phyloP scores from a whole-genome alignment of 2,888 invertebrate genomes.

The Drosophila subquinaria region DNA sequence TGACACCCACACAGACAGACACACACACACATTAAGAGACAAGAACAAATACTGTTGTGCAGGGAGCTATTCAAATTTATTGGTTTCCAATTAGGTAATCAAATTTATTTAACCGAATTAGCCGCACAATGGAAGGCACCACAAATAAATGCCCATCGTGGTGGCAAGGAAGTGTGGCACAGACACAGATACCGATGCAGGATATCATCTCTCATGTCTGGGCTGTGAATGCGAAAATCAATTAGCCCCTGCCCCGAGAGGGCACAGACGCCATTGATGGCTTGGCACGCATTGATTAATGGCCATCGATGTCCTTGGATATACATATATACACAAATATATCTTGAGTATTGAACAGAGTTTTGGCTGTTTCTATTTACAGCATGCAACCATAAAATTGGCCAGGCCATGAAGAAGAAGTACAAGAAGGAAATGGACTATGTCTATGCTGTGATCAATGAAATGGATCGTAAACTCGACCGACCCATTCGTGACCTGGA shows the following conservation, averaged over 20 bases:
- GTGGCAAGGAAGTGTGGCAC: slow-evolving; percentile 9
- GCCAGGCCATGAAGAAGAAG: slow-evolving; percentile 94
- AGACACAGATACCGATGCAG: slow-evolving; percentile 21
- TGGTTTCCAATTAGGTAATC: slow-evolving; percentile 78
- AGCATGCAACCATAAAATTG: slow-evolving; percentile 92
- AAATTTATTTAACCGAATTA: slow-evolving; percentile 73
- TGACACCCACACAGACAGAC: slow-evolving; percentile 26
- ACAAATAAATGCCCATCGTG: slow-evolving; percentile 57
- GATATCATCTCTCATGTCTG: slow-evolving; percentile 44
- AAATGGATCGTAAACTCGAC: slow-evolving; percentile 95
- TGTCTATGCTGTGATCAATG: slow-evolving; percentile 95
- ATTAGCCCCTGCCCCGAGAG: slow-evolving; percentile 48
- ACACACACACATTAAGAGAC: slow-evolving; percentile 21
- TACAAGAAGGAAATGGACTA: slow-evolving; percentile 97
- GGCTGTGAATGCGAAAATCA: slow-evolving; percentile 54
- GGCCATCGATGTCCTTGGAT: slow-evolving; percentile 39
- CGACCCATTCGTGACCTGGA: slow-evolving; percentile 96
- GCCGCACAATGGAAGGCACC: slow-evolving; percentile 44
- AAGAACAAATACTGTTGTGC: slow-evolving; percentile 40
- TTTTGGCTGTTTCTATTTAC: slow-evolving; percentile 58
- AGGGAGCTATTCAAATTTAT: slow-evolving; percentile 70
- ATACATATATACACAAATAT: background rate
- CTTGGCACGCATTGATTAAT: slow-evolving; percentile 71
- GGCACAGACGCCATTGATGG: slow-evolving; percentile 26
- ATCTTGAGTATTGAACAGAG: slow-evolving; percentile 39